Evolutionary conservation across 2,888 invertebrate species (phyloP), one percentile per base, ranked within the genome.

Genomic region (Hirtodrosophila confusa): DNA sequence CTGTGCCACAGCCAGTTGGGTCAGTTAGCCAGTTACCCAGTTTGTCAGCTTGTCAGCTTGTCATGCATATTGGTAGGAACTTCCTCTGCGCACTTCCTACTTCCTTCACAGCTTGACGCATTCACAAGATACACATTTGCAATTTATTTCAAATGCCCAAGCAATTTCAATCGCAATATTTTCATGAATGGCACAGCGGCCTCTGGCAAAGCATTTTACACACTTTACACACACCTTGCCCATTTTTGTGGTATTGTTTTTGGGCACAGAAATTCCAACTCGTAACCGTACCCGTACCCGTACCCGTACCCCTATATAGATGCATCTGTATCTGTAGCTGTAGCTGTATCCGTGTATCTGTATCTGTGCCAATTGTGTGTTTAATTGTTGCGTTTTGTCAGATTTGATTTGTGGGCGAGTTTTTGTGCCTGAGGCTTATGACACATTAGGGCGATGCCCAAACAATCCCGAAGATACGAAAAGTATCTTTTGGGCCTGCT

Each of bases 91-190:
- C 68, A 72, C 75, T 80, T 85, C 82, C 80, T 77, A 80, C 84
- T 86, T 86, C 85, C 85, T 86, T 57, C 78, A 54, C 85, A 79
- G 77, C 70, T 53, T 75, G 82, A 67, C 43, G 49, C 69, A 49
- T 76, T 47, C 58, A 49, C 43, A 40, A 77, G 77, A 79, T 84
- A 78, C 83, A 76, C 77, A 80, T 86, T 85, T 69, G 84, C 87
- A 86, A 86, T 85, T 86, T 74, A 87, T 85, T 85, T 82, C 70
- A 72, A 85, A 85, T 85, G 71, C 78, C 78, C 82, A 77, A 78
- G 58, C 78, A 78, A 82, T 84, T 69, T 78, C 76, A 78, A 84
- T 78, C 83, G 71, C 74, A 67, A 77, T 76, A 55, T 76, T 69
- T 58, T 69, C n/a, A 64, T 83, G 80, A 83, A 83, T 86, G 78